Percentiles rank a stretch among this genome's conserved stretches.
Evolutionary conservation across 1,140 invertebrate species (phyloP).

Genomic region (Drosophila leontia): DNA sequence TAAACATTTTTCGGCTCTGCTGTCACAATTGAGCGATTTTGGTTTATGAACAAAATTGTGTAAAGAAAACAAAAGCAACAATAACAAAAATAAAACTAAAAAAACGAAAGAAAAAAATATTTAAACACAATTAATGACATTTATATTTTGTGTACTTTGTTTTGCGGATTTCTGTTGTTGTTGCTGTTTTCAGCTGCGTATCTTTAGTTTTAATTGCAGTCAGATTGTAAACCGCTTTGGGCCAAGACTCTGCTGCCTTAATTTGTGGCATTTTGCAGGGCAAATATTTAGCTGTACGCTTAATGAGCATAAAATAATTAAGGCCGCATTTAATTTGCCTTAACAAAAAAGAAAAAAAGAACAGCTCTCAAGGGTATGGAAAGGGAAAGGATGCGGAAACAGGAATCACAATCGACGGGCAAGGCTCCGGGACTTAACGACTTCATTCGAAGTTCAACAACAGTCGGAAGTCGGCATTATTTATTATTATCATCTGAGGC

Average conservation of each 20-base stretch:
- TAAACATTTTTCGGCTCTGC: conserved; percentile 18
- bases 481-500: conserved; percentile 36
- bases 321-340: conserved; percentile 69
- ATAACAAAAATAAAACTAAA: background rate
- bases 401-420: conserved; percentile 22
- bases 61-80: conserved; percentile 32
- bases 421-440: conserved; percentile 27
- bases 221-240: conserved; percentile 67
- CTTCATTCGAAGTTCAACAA: conserved; percentile 39
- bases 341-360: conserved; percentile 12
- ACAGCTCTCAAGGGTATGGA: conserved; percentile 41
- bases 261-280: conserved; percentile 55
- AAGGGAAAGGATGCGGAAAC: conserved; percentile 56
- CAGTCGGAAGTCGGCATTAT: conserved; percentile 15
- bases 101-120: conserved; percentile 49
- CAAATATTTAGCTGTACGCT: conserved; percentile 53
- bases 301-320: conserved; percentile 83
- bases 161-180: conserved; percentile 20
- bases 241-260: conserved; percentile 62
- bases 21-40: conserved; percentile 78
- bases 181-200: conserved; percentile 13
- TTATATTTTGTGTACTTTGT: conserved; percentile 53
- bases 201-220: conserved; percentile 57
- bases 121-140: conserved; percentile 80
- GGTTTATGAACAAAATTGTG: conserved; percentile 57